phyloP scores from a whole-genome alignment of 2,113 vertebrate species.

The Eubucco bourcierii region DNA sequence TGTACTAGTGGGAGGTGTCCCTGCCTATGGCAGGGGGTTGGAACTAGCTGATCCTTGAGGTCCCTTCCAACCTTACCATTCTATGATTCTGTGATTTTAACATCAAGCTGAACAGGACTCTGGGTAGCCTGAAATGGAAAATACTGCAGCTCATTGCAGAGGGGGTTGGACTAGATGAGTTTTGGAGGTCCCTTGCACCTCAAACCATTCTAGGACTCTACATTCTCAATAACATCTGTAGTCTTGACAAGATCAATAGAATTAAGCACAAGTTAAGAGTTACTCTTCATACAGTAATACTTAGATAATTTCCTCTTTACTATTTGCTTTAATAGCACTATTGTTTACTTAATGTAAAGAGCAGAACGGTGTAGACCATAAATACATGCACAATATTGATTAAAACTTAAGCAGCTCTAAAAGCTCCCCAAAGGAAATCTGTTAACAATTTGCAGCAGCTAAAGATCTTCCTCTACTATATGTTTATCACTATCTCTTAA shows the following conservation, averaged over 20 bases:
- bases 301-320: neutral
- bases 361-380: neutral
- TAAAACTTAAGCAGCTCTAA: conserved; percentile 25
- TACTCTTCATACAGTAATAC: neutral
- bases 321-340: neutral
- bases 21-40: too few relatives aligned
- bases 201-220: neutral
- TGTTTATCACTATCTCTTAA: conserved; percentile 6
- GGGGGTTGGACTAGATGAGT: too few relatives aligned
- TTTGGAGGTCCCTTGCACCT: too few relatives aligned
- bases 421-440: neutral
- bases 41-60: too few relatives aligned
- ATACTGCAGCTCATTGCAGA: too few relatives aligned
- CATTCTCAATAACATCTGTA: neutral
- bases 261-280: conserved; percentile 23
- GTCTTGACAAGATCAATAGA: neutral
- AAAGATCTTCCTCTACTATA: neutral
- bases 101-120: too few relatives aligned
- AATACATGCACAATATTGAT: conserved; percentile 25
- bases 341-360: conserved; percentile 23
- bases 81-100: too few relatives aligned
- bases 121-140: too few relatives aligned
- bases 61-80: too few relatives aligned
- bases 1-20: too few relatives aligned
- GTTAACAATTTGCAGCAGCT: conserved; percentile 5